phyloP scores from a whole-genome alignment of 2,888 invertebrate species.

The Ethmia dodecea region DNA sequence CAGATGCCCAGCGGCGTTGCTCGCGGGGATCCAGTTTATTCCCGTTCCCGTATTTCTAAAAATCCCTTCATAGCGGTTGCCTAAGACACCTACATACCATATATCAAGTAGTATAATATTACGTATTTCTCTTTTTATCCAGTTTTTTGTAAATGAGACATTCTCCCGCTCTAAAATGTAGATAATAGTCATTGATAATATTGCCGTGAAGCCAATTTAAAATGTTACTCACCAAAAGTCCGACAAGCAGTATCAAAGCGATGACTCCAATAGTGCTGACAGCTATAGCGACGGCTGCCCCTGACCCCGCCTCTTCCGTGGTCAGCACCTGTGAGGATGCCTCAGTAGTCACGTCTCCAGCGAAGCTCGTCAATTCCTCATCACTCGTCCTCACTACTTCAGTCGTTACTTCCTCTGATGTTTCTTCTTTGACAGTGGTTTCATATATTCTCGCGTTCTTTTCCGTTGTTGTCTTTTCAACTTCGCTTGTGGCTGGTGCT shows the following conservation, averaged over 20 bases:
- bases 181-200: too few relatives aligned
- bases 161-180: too few relatives aligned
- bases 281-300: conserved; percentile 88
- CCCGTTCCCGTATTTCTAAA: too few relatives aligned
- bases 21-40: too few relatives aligned
- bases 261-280: conserved; percentile 89
- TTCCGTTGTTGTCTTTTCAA: conserved; percentile 27
- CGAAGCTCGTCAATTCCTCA: conserved; percentile 46
- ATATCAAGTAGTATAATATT: too few relatives aligned
- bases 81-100: too few relatives aligned
- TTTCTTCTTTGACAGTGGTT: conserved; percentile 31
- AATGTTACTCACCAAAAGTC: conserved; percentile 83
- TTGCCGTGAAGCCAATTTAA: too few relatives aligned
- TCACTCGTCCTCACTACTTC: conserved; percentile 32
- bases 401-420: conserved; percentile 30
- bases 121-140: too few relatives aligned
- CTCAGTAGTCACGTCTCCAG: conserved; percentile 52
- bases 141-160: neutral
- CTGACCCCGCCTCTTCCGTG: conserved; percentile 73
- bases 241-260: conserved; percentile 86
- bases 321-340: conserved; percentile 38
- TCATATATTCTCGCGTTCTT: conserved; percentile 32
- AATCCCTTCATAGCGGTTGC: too few relatives aligned
- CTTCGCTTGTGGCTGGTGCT: conserved; percentile 15
- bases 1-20: too few relatives aligned